Evolutionary conservation across 2,888 invertebrate genomes (phyloP).

Genomic region (Petrophora chlorosata): DNA sequence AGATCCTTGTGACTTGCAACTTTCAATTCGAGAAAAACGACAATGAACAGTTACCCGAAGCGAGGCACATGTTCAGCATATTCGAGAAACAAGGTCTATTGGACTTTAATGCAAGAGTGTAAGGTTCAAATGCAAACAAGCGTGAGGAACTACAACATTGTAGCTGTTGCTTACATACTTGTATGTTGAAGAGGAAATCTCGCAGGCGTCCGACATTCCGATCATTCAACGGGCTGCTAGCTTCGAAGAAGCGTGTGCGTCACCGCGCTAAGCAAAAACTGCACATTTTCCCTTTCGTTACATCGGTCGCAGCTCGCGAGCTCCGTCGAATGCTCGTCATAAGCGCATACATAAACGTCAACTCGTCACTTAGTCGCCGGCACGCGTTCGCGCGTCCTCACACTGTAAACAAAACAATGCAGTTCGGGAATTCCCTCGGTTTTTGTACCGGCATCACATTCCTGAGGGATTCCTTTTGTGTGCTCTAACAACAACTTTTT

Average conservation of each 20-base stretch:
- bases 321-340: conserved; percentile 63
- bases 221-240: conserved; percentile 46
- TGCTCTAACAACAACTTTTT: conserved; percentile 69
- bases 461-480: conserved; percentile 83
- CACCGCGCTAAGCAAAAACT: conserved; percentile 67
- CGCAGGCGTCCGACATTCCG: conserved; percentile 56
- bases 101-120: conserved; percentile 2
- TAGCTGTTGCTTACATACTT: not conserved
- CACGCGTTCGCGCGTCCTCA: conserved; percentile 55
- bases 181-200: conserved; percentile 44
- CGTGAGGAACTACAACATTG: not conserved
- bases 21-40: conserved; percentile 23
- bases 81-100: not conserved
- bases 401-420: conserved; percentile 81
- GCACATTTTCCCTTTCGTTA: conserved; percentile 80
- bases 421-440: conserved; percentile 80
- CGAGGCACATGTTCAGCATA: conserved; percentile 26
- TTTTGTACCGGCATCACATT: conserved; percentile 77
- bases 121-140: conserved; percentile 7
- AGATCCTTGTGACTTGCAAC: conserved; percentile 1
- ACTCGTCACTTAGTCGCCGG: conserved; percentile 50
- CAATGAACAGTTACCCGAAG: conserved; percentile 35
- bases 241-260: conserved; percentile 72
- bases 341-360: conserved; percentile 55
- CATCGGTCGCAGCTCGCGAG: conserved; percentile 30